Evolutionary conservation across 2,888 invertebrate genomes (phyloP).

Genomic region (Pasiphila rectangulata): DNA sequence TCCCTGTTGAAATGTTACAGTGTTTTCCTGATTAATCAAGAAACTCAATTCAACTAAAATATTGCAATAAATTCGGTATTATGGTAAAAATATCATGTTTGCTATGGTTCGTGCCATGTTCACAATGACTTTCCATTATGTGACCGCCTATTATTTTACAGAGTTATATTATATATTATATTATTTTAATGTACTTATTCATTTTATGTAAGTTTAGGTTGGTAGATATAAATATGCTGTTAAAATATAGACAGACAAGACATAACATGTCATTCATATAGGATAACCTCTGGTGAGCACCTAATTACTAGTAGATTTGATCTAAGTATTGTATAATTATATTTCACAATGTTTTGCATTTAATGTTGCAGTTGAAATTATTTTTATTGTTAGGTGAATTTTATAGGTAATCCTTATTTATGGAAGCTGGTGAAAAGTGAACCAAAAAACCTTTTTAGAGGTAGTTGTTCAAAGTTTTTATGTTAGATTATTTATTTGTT

Average conservation of each 20-base stretch:
- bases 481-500: slow-evolving; percentile 14
- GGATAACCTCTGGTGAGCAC: not conserved
- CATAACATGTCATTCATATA: not conserved
- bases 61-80: not conserved
- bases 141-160: slow-evolving; percentile 31
- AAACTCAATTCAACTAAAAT: not conserved
- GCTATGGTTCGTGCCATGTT: slow-evolving; percentile 19
- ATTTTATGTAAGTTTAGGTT: slow-evolving; percentile 12
- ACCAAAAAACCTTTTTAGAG: slow-evolving; percentile 3
- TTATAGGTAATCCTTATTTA: not conserved
- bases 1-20: slow-evolving; percentile 2
- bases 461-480: slow-evolving; percentile 14
- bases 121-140: slow-evolving; percentile 22
- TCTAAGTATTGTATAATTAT: not conserved
- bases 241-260: not conserved
- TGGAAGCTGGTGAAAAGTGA: not conserved
- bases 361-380: slow-evolving; percentile 15
- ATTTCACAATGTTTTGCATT: slow-evolving; percentile 13
- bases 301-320: not conserved
- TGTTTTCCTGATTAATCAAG: not conserved
- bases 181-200: slow-evolving; percentile 15
- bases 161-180: no score
- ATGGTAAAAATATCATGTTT: not conserved
- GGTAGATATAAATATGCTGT: slow-evolving; percentile 14
- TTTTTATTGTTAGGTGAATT: not conserved